Evolutionary conservation across 2,113 vertebrate genomes (phyloP), one percentile per base, ranked within the genome.

Genomic region (Sapajus apella): DNA sequence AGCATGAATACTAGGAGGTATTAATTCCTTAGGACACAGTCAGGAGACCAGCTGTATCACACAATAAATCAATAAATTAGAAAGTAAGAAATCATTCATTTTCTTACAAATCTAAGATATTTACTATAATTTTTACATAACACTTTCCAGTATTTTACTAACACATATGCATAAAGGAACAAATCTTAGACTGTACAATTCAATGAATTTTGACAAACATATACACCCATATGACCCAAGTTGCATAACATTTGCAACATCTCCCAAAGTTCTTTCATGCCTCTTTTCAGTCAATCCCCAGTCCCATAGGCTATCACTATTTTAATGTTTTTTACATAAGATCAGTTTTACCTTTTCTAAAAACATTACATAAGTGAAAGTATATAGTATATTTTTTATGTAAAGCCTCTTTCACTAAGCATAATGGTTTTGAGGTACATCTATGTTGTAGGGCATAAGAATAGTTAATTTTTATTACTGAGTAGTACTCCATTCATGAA

Each of bases 331-430:
- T 91, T 66, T 73, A 70, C 1, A 55, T 27, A 40, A 4, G 66
- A 92, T 66, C 70, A 66, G 23, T 68, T 92, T 81, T 82, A 17
- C 47, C 45, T 93, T 68, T 95, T 95, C 56, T n/a, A 91, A 61
- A 64, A 94, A 80, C 3, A 8, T 68, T 43, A 92, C 17, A 87
- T 79, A 73, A 96, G 81, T 87, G 61, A 55, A 97, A 68, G 77
- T 10, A 23, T 37, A 84, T 20, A 81, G n/a, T 64, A 27, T 13
- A 64, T 76, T 68, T 95, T 73, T 50, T 14, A 50, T 52, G 10
- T 92, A 79, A 92, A 32, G 43, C 14, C 21, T 77, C 61, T 66
- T 96, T 85, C 21, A 87, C 9, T 81, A 14, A 80, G 45, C n/a
- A 76, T 90, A 79, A 96, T 70, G 1, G 10, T 72, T 70, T 32